Percentiles rank a stretch among this genome's conserved stretches.
Conservation (phyloP, 2,113 vertebrate species). For the Oceanites oceanicus region DNA sequence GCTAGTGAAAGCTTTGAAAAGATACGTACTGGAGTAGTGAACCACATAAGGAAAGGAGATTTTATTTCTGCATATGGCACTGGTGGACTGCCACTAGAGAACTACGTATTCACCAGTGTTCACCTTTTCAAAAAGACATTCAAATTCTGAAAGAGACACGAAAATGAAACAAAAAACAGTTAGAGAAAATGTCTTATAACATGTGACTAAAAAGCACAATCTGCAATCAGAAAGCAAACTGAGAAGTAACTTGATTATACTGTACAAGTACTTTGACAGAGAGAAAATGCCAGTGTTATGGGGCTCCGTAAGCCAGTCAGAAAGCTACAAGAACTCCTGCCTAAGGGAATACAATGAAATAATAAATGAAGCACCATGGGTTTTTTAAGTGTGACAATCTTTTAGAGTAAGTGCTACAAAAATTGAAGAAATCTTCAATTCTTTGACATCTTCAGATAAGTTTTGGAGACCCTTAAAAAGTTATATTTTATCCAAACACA, state of each 20-base stretch:
- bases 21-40: background rate
- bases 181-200: background rate
- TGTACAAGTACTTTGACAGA: background rate
- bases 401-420: background rate
- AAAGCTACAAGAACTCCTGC: background rate
- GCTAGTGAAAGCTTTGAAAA: background rate
- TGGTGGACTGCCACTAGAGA: background rate
- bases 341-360: background rate
- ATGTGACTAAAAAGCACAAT: background rate
- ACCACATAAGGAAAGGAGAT: background rate
- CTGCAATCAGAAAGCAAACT: background rate
- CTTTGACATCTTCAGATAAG: background rate
- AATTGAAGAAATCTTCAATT: background rate
- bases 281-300: background rate
- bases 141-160: background rate
- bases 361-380: background rate
- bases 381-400: background rate
- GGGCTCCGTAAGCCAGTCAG: background rate
- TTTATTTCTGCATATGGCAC: background rate
- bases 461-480: background rate
- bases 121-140: background rate
- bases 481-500: background rate
- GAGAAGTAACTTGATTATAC: background rate
- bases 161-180: background rate
- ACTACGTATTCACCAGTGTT: background rate